These are phyloP conservation scores for Gadopsis marmoratus DNA, from an alignment of 2,797 vertebrate genomes.

Conservation along the genomic window DNA sequence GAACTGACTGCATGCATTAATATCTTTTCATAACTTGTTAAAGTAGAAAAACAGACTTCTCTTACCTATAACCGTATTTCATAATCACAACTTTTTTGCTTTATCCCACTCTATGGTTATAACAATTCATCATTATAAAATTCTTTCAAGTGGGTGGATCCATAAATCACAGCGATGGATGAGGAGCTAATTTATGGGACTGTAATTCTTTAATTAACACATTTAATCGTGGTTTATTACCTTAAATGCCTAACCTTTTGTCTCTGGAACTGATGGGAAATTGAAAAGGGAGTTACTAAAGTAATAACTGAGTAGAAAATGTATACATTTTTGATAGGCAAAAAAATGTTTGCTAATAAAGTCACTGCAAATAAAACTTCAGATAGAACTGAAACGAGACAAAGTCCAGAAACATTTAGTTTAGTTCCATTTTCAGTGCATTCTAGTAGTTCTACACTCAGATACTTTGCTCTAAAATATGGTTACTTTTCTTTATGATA, in stretches of 20 bases:
- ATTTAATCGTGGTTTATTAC: background rate
- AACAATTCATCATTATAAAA: background rate
- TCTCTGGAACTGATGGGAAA: background rate
- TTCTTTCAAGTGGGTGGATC: background rate
- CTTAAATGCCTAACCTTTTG: background rate
- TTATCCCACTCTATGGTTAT: background rate
- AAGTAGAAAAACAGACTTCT: slow-evolving; percentile 1
- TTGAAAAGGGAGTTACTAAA: background rate
- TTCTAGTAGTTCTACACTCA: background rate
- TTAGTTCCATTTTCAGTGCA: background rate
- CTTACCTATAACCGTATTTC: background rate
- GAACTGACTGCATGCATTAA: slow-evolving; percentile 1
- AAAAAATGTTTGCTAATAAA: background rate
- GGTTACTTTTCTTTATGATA: background rate
- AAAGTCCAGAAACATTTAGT: background rate
- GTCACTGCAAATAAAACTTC: background rate
- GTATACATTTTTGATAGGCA: background rate
- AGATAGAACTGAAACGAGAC: background rate
- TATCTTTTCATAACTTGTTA: background rate
- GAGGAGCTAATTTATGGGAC: background rate
- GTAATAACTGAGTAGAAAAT: background rate
- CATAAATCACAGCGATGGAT: background rate
- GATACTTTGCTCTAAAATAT: background rate
- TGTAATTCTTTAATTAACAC: background rate
- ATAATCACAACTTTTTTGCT: background rate